These are phyloP conservation scores for Cryptocheilus praepositus DNA, from an alignment of 2,888 invertebrate species.

Conservation along the genomic window DNA sequence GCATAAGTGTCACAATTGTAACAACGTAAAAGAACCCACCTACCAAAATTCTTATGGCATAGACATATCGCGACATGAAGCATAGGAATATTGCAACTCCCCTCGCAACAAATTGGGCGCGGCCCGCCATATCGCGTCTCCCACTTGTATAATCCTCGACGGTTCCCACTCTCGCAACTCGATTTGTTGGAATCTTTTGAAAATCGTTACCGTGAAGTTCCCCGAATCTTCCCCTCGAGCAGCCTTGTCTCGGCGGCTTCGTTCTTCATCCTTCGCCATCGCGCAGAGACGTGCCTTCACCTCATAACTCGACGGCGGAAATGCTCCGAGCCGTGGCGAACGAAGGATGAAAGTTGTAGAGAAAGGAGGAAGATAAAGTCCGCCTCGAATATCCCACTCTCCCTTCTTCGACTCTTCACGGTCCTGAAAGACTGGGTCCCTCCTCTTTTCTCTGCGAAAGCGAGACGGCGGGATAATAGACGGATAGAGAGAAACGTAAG, in stretches of 20 bases:
- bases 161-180: too few relatives aligned
- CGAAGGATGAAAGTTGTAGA: not conserved
- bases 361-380: conserved; percentile 24
- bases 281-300: not conserved
- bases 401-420: not conserved
- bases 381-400: conserved; percentile 1
- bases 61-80: too few relatives aligned
- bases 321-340: conserved; percentile 3
- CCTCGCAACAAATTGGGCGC: too few relatives aligned
- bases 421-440: not conserved
- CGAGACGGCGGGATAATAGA: conserved; percentile 7
- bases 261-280: conserved; percentile 4
- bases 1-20: too few relatives aligned
- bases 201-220: too few relatives aligned
- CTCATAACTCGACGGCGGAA: conserved; percentile 16
- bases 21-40: too few relatives aligned
- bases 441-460: not conserved
- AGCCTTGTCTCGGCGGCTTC: not conserved
- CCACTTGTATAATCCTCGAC: too few relatives aligned
- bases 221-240: not conserved
- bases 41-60: too few relatives aligned
- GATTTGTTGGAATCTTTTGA: too few relatives aligned
- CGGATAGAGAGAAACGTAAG: not conserved
- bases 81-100: too few relatives aligned
- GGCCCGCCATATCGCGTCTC: too few relatives aligned